These are phyloP conservation scores for Chelmon rostratus DNA, from an alignment of 2,797 vertebrate genomes.

Conservation along the genomic window DNA sequence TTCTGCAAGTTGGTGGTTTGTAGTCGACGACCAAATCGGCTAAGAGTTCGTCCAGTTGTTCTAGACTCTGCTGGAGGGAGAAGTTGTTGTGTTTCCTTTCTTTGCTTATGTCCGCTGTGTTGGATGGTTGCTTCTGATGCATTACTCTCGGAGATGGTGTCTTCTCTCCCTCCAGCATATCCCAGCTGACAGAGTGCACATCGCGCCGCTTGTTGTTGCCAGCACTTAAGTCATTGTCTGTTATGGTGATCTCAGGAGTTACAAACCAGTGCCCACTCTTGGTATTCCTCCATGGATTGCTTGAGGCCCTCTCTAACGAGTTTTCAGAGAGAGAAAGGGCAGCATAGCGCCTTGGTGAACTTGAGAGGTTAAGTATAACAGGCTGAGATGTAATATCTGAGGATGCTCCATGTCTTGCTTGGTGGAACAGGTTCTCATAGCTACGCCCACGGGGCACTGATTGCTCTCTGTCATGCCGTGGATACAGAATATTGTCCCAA, in stretches of 20 bases:
- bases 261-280: slow-evolving; percentile 92
- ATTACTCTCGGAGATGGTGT: slow-evolving; percentile 53
- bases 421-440: slow-evolving; percentile 93
- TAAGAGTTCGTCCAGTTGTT: slow-evolving; percentile 95
- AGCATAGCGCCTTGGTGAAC: slow-evolving; percentile 95
- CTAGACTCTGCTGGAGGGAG: slow-evolving; percentile 93
- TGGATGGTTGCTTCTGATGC: slow-evolving; percentile 70
- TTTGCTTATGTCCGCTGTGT: slow-evolving; percentile 75
- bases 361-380: slow-evolving; percentile 95
- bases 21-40: slow-evolving; percentile 97
- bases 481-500: slow-evolving; percentile 95
- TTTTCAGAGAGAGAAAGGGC: slow-evolving; percentile 96
- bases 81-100: slow-evolving; percentile 86
- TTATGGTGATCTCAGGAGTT: slow-evolving; percentile 98
- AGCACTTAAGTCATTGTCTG: slow-evolving; percentile 93
- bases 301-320: slow-evolving; percentile 90
- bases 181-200: slow-evolving; percentile 88
- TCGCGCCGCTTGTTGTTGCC: slow-evolving; percentile 83
- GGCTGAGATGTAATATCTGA: slow-evolving; percentile 89
- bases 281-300: slow-evolving; percentile 82
- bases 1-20: slow-evolving; percentile 87
- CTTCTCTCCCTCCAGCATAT: slow-evolving; percentile 79
- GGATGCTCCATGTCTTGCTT: slow-evolving; percentile 85
- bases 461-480: slow-evolving; percentile 86
- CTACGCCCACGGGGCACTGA: slow-evolving; percentile 91